Conservation (phyloP, 2,888 invertebrate genomes). For the Bursaphelenchus okinawaensis region DNA sequence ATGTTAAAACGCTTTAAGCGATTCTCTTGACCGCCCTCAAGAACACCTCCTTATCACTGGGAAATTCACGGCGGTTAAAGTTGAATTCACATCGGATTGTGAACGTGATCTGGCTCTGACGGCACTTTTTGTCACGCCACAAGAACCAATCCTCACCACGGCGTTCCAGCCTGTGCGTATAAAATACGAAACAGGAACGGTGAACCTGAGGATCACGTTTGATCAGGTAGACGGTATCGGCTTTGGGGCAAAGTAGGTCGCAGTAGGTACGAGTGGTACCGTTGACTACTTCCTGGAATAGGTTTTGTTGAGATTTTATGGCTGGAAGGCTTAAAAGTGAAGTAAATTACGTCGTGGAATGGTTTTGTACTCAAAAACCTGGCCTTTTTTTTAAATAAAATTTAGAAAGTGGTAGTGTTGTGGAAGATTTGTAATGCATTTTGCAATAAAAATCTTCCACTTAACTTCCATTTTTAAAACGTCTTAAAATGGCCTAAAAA, state of each 20-base stretch:
- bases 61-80: slow-evolving; percentile 38
- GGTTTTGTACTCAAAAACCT: too few species aligned
- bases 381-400: too few species aligned
- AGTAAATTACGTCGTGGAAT: too few species aligned
- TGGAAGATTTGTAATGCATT: too few species aligned
- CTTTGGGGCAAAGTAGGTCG: slow-evolving; percentile 46
- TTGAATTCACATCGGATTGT: slow-evolving; percentile 50
- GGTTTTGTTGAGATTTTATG: not conserved
- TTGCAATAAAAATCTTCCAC: too few species aligned
- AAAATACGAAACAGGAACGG: slow-evolving; percentile 32
- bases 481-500: too few species aligned
- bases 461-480: too few species aligned
- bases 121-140: slow-evolving; percentile 47
- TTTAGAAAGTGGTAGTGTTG: too few species aligned
- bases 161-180: slow-evolving; percentile 44
- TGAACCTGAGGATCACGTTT: slow-evolving; percentile 30
- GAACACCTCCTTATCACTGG: slow-evolving; percentile 44
- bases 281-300: slow-evolving; percentile 43
- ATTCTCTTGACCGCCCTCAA: slow-evolving; percentile 18
- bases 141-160: slow-evolving; percentile 39
- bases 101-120: slow-evolving; percentile 44
- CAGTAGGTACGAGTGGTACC: slow-evolving; percentile 49
- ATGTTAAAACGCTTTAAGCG: slow-evolving; percentile 7
- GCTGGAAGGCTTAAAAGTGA: too few species aligned
- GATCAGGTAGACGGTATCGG: slow-evolving; percentile 51